Evolutionary conservation across 1,140 invertebrate genomes (phyloP).

Genomic region (Conus ventricosus): DNA sequence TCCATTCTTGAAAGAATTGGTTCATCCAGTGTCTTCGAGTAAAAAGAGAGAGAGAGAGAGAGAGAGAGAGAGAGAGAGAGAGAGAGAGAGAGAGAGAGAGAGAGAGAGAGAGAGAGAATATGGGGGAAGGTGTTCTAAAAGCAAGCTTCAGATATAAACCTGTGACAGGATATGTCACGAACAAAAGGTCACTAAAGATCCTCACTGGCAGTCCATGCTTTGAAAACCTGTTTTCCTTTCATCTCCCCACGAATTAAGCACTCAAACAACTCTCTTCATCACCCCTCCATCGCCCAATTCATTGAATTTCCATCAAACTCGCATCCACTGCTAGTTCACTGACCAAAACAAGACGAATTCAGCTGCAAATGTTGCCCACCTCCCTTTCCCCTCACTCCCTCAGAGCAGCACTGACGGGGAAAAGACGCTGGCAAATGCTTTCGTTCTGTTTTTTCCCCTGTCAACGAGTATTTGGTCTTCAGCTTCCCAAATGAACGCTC

Average conservation of each 20-base stretch:
- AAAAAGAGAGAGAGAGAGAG: no score
- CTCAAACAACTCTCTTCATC: background rate
- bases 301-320: constrained; percentile 14
- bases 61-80: no score
- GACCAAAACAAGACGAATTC: background rate
- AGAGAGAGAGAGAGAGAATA: no score
- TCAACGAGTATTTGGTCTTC: background rate
- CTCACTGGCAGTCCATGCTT: background rate
- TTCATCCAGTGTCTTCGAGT: no score
- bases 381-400: background rate
- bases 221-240: background rate
- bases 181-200: background rate
- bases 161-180: no score
- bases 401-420: background rate
- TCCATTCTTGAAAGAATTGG: no score
- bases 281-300: background rate
- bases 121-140: no score
- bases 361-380: background rate
- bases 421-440: background rate
- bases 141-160: no score
- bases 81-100: no score
- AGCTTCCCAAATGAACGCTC: background rate
- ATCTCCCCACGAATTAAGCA: background rate
- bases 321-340: background rate
- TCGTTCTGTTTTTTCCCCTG: background rate